These are phyloP conservation scores for Psilanteris sp. DNA, from an alignment of 1,140 invertebrate species.

Conservation along the genomic window DNA sequence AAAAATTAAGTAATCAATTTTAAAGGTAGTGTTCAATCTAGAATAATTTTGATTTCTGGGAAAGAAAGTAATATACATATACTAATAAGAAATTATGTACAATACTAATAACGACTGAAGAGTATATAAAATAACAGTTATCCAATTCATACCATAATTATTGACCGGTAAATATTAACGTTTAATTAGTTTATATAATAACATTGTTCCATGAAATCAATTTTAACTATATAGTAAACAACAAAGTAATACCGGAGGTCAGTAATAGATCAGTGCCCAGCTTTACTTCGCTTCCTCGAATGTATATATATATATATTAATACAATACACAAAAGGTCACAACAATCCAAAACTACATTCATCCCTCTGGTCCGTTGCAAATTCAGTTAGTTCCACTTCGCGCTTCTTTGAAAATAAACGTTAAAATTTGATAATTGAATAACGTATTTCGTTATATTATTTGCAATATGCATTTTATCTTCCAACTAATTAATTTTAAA, in stretches of 20 bases:
- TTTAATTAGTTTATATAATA: conserved; percentile 5
- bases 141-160: too few species aligned
- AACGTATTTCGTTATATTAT: not conserved
- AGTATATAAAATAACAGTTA: not conserved
- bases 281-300: not conserved
- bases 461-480: too few species aligned
- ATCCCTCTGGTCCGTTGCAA: conserved; percentile 18
- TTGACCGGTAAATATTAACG: too few species aligned
- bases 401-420: conserved; percentile 34
- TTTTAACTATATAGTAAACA: conserved; percentile 23
- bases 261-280: conserved; percentile 26
- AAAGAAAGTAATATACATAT: too few species aligned
- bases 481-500: too few species aligned
- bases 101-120: too few species aligned
- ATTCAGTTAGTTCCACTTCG: conserved; percentile 36
- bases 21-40: too few species aligned
- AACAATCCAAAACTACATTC: conserved; percentile 26
- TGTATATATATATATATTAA: not conserved
- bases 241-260: conserved; percentile 24
- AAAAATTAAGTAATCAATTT: too few species aligned
- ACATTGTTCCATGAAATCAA: conserved; percentile 20
- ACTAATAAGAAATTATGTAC: too few species aligned
- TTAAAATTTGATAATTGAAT: conserved; percentile 6
- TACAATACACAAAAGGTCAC: conserved; percentile 2
- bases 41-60: too few species aligned